These are phyloP conservation scores for Chaetura pelagica DNA, from an alignment of 2,113 vertebrate species.

Conservation along the genomic window DNA sequence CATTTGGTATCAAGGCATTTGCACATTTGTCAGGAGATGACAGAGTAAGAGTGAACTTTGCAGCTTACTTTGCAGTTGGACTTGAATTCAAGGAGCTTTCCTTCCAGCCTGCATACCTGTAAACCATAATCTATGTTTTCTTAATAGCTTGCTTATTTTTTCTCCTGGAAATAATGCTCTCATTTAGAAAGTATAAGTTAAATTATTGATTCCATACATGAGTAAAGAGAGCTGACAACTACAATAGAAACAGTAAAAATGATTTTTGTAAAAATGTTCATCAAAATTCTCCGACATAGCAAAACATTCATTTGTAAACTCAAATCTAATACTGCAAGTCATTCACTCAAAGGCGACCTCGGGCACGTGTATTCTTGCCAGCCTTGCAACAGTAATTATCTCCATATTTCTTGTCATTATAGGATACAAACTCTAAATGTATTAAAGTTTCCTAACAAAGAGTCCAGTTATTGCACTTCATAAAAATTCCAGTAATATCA, in stretches of 20 bases:
- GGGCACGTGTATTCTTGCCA: slow-evolving; percentile 28
- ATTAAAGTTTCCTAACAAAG: slow-evolving; percentile 73
- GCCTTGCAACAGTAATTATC: slow-evolving; percentile 40
- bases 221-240: slow-evolving; percentile 59
- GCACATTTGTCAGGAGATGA: slow-evolving; percentile 55
- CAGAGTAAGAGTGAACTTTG: slow-evolving; percentile 27
- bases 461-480: slow-evolving; percentile 77
- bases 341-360: slow-evolving; percentile 26
- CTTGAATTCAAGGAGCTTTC: slow-evolving; percentile 31
- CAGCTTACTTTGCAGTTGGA: slow-evolving; percentile 40
- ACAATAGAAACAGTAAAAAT: slow-evolving; percentile 79
- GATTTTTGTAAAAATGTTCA: slow-evolving; percentile 73
- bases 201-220: slow-evolving; percentile 61
- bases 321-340: slow-evolving; percentile 53
- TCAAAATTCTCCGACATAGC: slow-evolving; percentile 75
- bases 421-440: slow-evolving; percentile 65
- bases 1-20: slow-evolving; percentile 68
- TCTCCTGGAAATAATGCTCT: slow-evolving; percentile 45
- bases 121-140: slow-evolving; percentile 22
- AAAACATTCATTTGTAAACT: slow-evolving; percentile 77
- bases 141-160: slow-evolving; percentile 15
- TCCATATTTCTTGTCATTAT: slow-evolving; percentile 29
- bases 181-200: slow-evolving; percentile 60
- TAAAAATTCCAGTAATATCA: slow-evolving; percentile 68
- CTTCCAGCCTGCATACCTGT: slow-evolving; percentile 26